Conservation (phyloP, 2,888 invertebrate species). For the Pyrrhia umbra region DNA sequence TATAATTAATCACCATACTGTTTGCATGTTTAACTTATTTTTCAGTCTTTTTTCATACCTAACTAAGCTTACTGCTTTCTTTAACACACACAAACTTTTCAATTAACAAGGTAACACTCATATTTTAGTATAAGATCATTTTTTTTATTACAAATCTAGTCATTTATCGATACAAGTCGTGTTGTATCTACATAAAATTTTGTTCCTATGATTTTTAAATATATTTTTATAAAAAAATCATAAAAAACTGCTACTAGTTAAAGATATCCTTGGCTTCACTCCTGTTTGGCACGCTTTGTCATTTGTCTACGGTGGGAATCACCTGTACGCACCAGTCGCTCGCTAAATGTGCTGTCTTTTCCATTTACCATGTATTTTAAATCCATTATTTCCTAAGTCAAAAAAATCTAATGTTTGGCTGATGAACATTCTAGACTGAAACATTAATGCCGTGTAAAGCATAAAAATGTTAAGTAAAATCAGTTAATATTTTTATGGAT, state of each 20-base stretch:
- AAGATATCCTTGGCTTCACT: constrained; percentile 26
- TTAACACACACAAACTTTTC: constrained; percentile 39
- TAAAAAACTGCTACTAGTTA: constrained; percentile 39
- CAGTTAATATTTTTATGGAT: constrained; percentile 50
- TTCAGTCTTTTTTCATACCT: constrained; percentile 9
- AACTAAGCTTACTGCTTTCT: constrained; percentile 41
- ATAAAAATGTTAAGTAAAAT: background rate
- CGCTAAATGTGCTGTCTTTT: constrained; percentile 68
- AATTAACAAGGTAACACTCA: constrained; percentile 32
- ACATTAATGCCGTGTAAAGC: background rate
- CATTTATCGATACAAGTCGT: constrained; percentile 44
- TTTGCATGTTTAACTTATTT: constrained; percentile 43
- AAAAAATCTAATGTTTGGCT: background rate
- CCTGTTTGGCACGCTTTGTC: constrained; percentile 53
- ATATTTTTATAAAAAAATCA: constrained; percentile 52
- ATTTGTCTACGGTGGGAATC: constrained; percentile 53
- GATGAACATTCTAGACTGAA: background rate
- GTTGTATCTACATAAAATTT: constrained; percentile 13
- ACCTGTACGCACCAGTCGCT: constrained; percentile 66
- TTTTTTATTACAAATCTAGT: constrained; percentile 11
- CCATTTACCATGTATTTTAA: constrained; percentile 52
- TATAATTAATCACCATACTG: constrained; percentile 7
- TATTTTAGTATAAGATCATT: constrained; percentile 7
- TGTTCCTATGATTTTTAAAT: constrained; percentile 55
- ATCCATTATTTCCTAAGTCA: constrained; percentile 51